A percentile compares a stretch with the other conserved stretches of the same genome.
phyloP scores from a whole-genome alignment of 1,140 invertebrate genomes.

The Drepana arcuata region DNA sequence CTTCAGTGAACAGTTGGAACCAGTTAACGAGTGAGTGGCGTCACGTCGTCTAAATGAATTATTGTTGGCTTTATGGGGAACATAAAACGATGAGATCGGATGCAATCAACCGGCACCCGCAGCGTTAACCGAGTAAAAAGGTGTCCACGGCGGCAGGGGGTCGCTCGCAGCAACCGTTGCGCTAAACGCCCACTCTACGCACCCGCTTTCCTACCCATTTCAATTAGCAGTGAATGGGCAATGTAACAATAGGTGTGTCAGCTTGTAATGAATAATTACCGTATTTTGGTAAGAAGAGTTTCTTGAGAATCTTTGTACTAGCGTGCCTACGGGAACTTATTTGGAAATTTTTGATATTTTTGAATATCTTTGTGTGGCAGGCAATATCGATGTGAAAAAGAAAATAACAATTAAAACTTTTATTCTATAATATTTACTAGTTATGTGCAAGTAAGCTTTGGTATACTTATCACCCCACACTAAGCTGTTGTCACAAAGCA shows the following conservation, averaged over 20 bases:
- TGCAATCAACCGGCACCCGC: constrained; percentile 66
- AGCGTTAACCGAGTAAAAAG: constrained; percentile 59
- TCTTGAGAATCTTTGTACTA: too few relatives aligned
- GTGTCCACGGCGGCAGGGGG: constrained; percentile 53
- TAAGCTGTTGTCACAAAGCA: constrained; percentile 15
- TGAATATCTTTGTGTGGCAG: too few relatives aligned
- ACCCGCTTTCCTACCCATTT: constrained; percentile 51
- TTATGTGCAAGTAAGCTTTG: too few relatives aligned
- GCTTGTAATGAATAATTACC: constrained; percentile 8
- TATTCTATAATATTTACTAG: too few relatives aligned
- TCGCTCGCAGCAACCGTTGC: constrained; percentile 35
- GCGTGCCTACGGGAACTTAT: too few relatives aligned
- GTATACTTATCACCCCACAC: too few relatives aligned
- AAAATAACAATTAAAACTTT: too few relatives aligned
- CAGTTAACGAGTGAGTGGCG: constrained; percentile 66
- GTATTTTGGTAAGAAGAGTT: too few relatives aligned
- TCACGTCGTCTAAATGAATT: constrained; percentile 71
- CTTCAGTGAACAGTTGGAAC: constrained; percentile 36
- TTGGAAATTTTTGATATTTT: too few relatives aligned
- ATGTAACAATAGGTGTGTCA: constrained; percentile 37
- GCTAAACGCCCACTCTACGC: constrained; percentile 52
- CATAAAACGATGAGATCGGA: constrained; percentile 68
- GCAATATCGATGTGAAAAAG: too few relatives aligned
- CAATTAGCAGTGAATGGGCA: constrained; percentile 60
- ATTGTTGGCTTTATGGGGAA: constrained; percentile 69